phyloP scores from a whole-genome alignment of 2,888 invertebrate species.

The Polyommatus iphigenia region DNA sequence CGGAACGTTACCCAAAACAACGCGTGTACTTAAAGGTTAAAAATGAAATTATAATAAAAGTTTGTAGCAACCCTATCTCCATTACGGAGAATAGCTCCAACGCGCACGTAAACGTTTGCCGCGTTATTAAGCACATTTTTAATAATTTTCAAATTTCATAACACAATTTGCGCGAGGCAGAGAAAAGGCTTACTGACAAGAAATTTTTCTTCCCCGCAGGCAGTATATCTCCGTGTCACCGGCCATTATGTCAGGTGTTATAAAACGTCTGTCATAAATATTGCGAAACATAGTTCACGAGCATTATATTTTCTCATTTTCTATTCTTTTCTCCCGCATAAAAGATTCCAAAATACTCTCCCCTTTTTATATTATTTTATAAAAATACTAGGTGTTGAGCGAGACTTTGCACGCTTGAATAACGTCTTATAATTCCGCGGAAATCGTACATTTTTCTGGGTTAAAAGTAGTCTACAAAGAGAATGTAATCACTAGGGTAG shows the following conservation, averaged over 20 bases:
- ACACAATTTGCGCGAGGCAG: conserved; percentile 32
- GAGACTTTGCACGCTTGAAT: not conserved
- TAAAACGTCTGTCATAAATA: conserved; percentile 42
- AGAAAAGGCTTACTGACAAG: conserved; percentile 36
- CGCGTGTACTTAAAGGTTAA: no score
- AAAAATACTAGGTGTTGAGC: not conserved
- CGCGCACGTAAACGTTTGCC: conserved; percentile 25
- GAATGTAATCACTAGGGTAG: no score
- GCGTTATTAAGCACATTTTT: conserved; percentile 28
- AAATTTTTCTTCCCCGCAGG: conserved; percentile 35
- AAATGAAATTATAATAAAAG: not conserved
- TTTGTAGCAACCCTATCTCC: not conserved
- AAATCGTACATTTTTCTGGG: not conserved
- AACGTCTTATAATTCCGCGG: not conserved
- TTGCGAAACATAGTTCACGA: conserved; percentile 34
- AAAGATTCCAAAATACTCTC: conserved; percentile 33
- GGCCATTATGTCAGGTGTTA: conserved; percentile 60
- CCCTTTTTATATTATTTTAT: conserved; percentile 12
- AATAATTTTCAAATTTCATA: conserved; percentile 32
- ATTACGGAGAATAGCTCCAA: not conserved
- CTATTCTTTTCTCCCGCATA: conserved; percentile 35
- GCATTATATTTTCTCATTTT: conserved; percentile 38
- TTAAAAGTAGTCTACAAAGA: not conserved
- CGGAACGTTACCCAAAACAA: no score
- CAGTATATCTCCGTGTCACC: conserved; percentile 58